A percentile compares a stretch with the other conserved stretches of the same genome.
Evolutionary conservation across 2,113 vertebrate genomes (phyloP).

Genomic region (Benitochromis conjunctus): DNA sequence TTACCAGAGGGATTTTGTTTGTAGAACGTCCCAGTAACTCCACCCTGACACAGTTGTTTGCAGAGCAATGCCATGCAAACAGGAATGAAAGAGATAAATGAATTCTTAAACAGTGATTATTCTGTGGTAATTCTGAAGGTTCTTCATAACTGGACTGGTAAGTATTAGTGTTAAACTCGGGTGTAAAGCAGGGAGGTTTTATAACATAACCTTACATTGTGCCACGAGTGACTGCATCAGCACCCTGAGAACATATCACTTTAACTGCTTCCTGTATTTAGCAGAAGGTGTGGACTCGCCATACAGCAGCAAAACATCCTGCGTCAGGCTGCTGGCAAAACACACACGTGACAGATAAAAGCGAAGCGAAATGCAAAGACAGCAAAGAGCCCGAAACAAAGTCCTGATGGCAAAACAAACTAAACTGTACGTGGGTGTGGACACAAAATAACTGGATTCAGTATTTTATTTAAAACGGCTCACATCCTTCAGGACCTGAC

Average conservation of each 20-base stretch:
- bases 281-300: background rate
- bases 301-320: slow-evolving; percentile 9
- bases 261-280: slow-evolving; percentile 11
- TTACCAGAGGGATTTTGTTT: background rate
- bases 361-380: background rate
- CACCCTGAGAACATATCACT: background rate
- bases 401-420: background rate
- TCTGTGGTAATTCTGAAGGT: background rate
- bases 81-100: background rate
- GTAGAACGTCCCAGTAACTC: slow-evolving; percentile 16
- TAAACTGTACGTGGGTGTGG: background rate
- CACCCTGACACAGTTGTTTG: background rate
- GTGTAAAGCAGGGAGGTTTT: background rate
- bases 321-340: background rate
- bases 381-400: background rate
- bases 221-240: background rate
- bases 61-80: background rate
- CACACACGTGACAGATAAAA: background rate
- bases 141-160: background rate
- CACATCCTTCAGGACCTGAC: background rate
- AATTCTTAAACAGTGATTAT: background rate
- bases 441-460: background rate
- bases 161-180: background rate
- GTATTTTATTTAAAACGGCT: background rate
- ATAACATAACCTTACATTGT: background rate